Evolutionary conservation across 2,797 vertebrate species (phyloP).

Genomic region (Lateolabrax maculatus): DNA sequence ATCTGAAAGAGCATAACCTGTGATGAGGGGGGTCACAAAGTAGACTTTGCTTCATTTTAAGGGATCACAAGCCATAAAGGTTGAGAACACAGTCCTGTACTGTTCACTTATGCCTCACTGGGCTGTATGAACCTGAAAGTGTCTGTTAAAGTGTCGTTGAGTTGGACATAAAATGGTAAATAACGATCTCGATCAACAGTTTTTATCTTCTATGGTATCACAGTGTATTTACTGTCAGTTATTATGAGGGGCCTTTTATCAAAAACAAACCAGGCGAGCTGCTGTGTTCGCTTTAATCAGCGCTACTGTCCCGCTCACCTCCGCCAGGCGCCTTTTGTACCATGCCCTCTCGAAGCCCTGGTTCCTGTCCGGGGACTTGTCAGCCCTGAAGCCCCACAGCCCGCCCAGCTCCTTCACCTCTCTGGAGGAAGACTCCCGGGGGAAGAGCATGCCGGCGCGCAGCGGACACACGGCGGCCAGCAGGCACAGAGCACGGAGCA

Average conservation of each 20-base stretch:
- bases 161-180: no score
- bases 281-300: no score
- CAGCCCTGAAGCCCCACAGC: constrained; percentile 93
- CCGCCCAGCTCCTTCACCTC: constrained; percentile 91
- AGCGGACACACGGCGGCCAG: constrained; percentile 45
- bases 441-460: constrained; percentile 87
- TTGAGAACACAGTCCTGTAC: background rate
- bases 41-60: background rate
- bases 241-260: no score
- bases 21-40: background rate
- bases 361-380: constrained; percentile 85
- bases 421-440: constrained; percentile 88
- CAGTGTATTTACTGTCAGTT: no score
- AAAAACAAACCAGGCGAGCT: no score
- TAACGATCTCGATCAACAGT: no score
- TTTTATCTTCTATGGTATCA: no score
- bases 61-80: background rate
- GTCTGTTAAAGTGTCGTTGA: no score
- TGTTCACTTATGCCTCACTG: background rate
- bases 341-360: constrained; percentile 88
- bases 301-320: constrained; percentile 82
- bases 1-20: no score
- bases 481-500: constrained; percentile 45
- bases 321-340: constrained; percentile 86
- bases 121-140: no score